Evolutionary conservation across 2,888 invertebrate species (phyloP).

Genomic region (Malthinus seriepunctatus): DNA sequence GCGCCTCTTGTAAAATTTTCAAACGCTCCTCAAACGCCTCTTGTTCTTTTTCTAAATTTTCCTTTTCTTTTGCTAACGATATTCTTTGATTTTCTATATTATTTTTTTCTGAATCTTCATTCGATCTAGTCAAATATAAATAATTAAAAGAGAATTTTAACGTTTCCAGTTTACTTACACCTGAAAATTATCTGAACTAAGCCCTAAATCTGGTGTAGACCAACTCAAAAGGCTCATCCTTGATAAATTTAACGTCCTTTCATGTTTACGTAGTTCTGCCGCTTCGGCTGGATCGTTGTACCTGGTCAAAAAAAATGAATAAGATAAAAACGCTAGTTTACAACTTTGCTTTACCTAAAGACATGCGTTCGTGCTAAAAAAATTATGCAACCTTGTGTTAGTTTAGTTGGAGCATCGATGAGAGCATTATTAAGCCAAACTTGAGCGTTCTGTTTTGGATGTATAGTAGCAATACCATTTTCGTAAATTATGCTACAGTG

Average conservation of each 20-base stretch:
- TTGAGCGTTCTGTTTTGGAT: slow-evolving; percentile 71
- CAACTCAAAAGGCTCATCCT: slow-evolving; percentile 80
- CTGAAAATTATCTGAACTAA: slow-evolving; percentile 68
- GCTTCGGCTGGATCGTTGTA: slow-evolving; percentile 91
- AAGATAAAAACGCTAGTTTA: slow-evolving; percentile 56
- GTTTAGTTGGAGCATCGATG: slow-evolving; percentile 75
- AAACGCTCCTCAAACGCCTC: slow-evolving; percentile 58
- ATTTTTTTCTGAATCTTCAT: slow-evolving; percentile 55
- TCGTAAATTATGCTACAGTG: slow-evolving; percentile 76
- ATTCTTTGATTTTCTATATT: slow-evolving; percentile 67
- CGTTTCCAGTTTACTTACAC: slow-evolving; percentile 36
- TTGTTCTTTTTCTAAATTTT: slow-evolving; percentile 64
- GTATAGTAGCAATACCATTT: slow-evolving; percentile 74
- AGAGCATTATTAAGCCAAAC: slow-evolving; percentile 84
- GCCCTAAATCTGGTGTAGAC: slow-evolving; percentile 80
- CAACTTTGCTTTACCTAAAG: slow-evolving; percentile 46
- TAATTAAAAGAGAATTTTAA: background rate
- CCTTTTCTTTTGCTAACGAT: slow-evolving; percentile 62
- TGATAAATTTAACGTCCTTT: slow-evolving; percentile 75
- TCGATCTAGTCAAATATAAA: slow-evolving; percentile 9
- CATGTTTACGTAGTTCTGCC: slow-evolving; percentile 76
- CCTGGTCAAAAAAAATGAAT: slow-evolving; percentile 67
- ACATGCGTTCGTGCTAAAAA: slow-evolving; percentile 66
- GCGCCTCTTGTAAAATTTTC: slow-evolving; percentile 67
- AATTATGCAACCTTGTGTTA: slow-evolving; percentile 76